Conservation (phyloP, 1,140 invertebrate species). For the Trichogramma pretiosum region DNA sequence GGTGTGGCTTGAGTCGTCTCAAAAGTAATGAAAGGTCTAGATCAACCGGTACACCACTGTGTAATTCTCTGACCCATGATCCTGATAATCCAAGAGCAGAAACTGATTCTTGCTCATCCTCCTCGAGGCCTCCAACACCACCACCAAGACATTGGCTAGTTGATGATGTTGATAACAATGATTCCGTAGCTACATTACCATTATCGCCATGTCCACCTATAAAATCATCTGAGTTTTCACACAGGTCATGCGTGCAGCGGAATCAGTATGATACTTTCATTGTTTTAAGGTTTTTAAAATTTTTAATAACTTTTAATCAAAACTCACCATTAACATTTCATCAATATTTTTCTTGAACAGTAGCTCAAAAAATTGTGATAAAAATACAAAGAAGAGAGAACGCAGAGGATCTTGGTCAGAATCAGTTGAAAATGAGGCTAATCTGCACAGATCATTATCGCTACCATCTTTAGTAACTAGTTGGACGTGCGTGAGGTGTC, state of each 20-base stretch:
- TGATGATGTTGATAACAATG: too few relatives aligned
- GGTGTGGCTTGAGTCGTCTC: conserved; percentile 57
- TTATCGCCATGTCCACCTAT: background rate
- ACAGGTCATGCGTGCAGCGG: too few relatives aligned
- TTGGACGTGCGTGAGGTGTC: conserved; percentile 43
- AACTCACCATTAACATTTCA: background rate
- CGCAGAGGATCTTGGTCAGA: conserved; percentile 36
- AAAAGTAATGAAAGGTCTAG: conserved; percentile 32
- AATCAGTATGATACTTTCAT: conserved; percentile 13
- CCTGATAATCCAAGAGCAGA: conserved; percentile 12
- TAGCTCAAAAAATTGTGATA: background rate
- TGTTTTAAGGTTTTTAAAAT: conserved; percentile 8
- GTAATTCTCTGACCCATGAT: conserved; percentile 14
- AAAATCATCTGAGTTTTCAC: too few relatives aligned
- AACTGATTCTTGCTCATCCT: conserved; percentile 21
- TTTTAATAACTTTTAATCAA: background rate
- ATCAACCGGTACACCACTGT: conserved; percentile 8
- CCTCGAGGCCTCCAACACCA: conserved; percentile 36
- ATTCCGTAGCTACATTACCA: conserved; percentile 3
- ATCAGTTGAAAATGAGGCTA: conserved; percentile 13
- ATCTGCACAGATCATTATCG: conserved; percentile 32
- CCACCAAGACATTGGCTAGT: conserved; percentile 26
- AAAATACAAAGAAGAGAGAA: conserved; percentile 19
- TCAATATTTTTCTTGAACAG: background rate
- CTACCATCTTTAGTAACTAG: conserved; percentile 35